Evolutionary conservation across 2,888 invertebrate genomes (phyloP), one percentile per base, ranked within the genome.

Genomic region (Carabus problematicus): DNA sequence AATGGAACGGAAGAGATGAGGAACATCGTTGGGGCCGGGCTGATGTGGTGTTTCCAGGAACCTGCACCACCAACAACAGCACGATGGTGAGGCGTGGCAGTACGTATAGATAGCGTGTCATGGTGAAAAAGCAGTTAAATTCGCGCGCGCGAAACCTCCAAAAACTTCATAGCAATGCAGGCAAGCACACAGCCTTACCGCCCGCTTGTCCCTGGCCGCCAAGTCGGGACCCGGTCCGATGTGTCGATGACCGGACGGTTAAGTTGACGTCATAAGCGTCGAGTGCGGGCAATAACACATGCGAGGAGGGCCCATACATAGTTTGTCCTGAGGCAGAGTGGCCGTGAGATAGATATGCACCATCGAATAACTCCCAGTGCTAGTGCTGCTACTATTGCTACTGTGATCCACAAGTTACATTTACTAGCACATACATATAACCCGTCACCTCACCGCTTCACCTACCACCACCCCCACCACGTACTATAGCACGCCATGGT

Each of bases 191-290:
- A 47, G 16, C 52, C 19, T 9, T 19, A 14, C 12, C 52, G 18
- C 12, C 49, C 49, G 14, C 12, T 16, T 6, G 29, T 29, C 29
- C 29, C 29, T 29, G 29, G 29, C 6, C 29, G 3, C 2, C 29
- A 29, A 29, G 29, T 29, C 6, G 3, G 29, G n/a, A n/a, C 3
- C 56, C 56, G 19, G 56, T 12, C 8, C 56, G 12, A 56, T 39
- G 56, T 39, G 56, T 39, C 56, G 19, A 29, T 29, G 29, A 56
- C 56, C 56, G 56, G 12, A 8, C 56, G 56, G 19, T 39, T 18
- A 45, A 42, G 45, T 29, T 29, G 29, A 29, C n/a, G 45, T 45
- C n/a, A 45, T 12, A 7, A 6, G 45, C 45, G 45, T 12, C n/a
- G 45, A 45, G 3, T 14, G 6, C n/a, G 45, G 3, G 45, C 14